Evolutionary conservation across 2,797 vertebrate genomes (phyloP).

Genomic region (Hemitrygon akajei): DNA sequence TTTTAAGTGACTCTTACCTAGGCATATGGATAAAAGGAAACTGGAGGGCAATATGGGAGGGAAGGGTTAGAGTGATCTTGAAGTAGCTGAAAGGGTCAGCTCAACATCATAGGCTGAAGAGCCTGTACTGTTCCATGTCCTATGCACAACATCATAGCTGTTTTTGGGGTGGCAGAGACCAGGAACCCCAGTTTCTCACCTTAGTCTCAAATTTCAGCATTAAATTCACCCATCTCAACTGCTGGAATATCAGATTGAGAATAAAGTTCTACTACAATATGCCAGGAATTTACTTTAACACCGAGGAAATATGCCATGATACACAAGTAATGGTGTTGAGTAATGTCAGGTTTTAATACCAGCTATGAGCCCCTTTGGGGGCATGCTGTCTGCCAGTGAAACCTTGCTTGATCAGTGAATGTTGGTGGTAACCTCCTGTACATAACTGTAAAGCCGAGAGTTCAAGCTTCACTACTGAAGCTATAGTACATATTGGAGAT

Average conservation of each 20-base stretch:
- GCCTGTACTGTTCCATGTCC: no score
- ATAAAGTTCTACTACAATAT: background rate
- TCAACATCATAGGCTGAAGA: no score
- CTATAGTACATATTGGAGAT: no score
- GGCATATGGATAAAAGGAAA: no score
- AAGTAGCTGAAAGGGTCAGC: no score
- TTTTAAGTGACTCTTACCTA: no score
- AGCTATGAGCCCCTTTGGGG: background rate
- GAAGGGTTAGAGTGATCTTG: no score
- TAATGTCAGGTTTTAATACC: background rate
- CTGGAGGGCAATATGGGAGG: no score
- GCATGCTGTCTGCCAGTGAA: background rate
- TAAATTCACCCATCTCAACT: background rate
- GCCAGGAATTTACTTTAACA: background rate
- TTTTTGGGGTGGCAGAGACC: background rate
- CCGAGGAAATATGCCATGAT: background rate
- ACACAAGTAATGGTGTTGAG: background rate
- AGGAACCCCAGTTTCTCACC: no score
- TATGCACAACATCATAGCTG: background rate
- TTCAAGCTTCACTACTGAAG: no score
- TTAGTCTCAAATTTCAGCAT: background rate
- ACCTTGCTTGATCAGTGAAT: background rate
- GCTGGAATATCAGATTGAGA: background rate
- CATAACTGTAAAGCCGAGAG: no score
- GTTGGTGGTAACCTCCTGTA: background rate